Evolutionary conservation across 2,888 invertebrate species (phyloP), one percentile per base, ranked within the genome.

Genomic region (Megaustenia siamemsis): DNA sequence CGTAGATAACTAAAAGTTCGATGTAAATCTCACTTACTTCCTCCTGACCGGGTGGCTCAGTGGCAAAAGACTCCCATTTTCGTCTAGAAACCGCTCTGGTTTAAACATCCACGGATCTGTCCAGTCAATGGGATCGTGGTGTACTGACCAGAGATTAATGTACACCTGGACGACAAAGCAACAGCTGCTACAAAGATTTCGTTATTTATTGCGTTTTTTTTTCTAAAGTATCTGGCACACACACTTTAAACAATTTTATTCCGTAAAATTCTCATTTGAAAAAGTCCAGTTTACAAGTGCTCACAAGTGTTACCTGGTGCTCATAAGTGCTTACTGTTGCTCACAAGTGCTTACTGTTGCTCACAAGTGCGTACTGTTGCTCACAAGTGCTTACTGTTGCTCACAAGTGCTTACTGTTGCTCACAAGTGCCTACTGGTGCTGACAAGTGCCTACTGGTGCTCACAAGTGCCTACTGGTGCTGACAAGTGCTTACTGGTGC

Each of bases 101-200:
- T 87, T 77, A 80, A 92, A 93, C 5, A 53, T 82, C 90, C 91
- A 92, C 0, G 93, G 93, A 28, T 90, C 88, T 0, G 82, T 82
- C 92, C 92, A 93, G 38, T 90, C 85, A 6, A 75, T 83, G 18
- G 88, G 88, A 86, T 91, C 90, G 75, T 92, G 93, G 75, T 92
- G 92, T 32, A 91, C 45, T 8, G 90, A 88, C 93, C 93, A 93
- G 10, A 92, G 87, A 83, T 93, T 93, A 5, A 92, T 90, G 83
- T 92, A 90, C 3, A 92, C 90, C 93, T 93, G 24, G 0, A 87
- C 3, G 5, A n/a, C 6, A n/a, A 28, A 38, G 81, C 53, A 35
- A 81, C 35, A 69, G 15, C 45, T 12, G 60, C 12, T n/a, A 3
- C 43, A n/a, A 18, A 21, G n/a, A n/a, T 6, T 12, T 60, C 21